Conservation (phyloP, 1,140 invertebrate genomes). For the Pogonomyrmex barbatus region DNA sequence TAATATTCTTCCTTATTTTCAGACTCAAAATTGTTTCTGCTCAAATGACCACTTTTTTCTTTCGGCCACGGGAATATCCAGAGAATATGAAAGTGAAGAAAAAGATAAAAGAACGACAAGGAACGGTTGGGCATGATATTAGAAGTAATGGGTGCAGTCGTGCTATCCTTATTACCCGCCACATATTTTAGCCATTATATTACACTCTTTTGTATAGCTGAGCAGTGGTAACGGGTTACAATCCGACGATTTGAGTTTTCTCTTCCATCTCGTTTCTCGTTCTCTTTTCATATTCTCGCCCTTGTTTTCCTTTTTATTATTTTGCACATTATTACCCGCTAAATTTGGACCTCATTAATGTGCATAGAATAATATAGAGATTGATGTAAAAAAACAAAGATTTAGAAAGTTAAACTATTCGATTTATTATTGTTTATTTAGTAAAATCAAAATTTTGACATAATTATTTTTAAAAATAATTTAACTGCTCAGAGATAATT, state of each 20-base stretch:
- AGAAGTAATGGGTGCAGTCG: slow-evolving; percentile 46
- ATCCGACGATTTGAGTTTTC: slow-evolving; percentile 42
- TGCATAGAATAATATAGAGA: background rate
- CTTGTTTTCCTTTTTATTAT: background rate
- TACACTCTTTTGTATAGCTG: slow-evolving; percentile 38
- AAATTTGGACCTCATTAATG: slow-evolving; percentile 3
- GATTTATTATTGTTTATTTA: background rate
- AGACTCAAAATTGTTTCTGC: slow-evolving; percentile 37
- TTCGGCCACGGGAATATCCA: background rate
- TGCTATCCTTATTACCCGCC: slow-evolving; percentile 36
- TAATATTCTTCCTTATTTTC: background rate
- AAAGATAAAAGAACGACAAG: slow-evolving; percentile 47
- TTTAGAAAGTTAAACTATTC: background rate
- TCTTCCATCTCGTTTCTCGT: slow-evolving; percentile 2
- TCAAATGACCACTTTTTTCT: slow-evolving; percentile 7
- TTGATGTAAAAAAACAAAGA: background rate
- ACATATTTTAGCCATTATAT: slow-evolving; percentile 48
- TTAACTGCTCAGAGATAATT: background rate
- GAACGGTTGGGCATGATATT: slow-evolving; percentile 36
- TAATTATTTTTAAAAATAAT: background rate
- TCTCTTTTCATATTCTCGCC: background rate
- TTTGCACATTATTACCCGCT: background rate
- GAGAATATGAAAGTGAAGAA: slow-evolving; percentile 29
- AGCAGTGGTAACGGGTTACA: slow-evolving; percentile 10
- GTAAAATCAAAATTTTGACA: background rate